Conservation (phyloP, 2,113 vertebrate species). For the Tragelaphus buxtoni region DNA sequence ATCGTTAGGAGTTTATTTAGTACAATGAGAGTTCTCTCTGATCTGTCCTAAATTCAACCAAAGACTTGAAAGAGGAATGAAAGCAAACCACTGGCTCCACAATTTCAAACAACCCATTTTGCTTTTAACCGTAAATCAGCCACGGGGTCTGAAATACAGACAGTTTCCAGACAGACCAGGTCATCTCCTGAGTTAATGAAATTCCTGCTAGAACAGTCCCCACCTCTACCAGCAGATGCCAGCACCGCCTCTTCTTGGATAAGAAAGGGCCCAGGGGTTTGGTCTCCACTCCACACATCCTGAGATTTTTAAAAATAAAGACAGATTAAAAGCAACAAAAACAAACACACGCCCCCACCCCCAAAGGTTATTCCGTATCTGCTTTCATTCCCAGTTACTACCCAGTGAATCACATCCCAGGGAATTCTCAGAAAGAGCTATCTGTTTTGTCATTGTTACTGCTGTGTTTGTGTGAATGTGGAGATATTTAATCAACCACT, state of each 20-base stretch:
- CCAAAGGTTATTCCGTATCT: background rate
- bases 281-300: background rate
- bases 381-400: background rate
- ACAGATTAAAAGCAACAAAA: background rate
- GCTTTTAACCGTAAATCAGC: conserved; percentile 48
- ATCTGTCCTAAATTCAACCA: conserved; percentile 41
- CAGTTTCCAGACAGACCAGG: conserved; percentile 31
- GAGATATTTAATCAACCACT: background rate
- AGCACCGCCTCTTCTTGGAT: conserved; percentile 61
- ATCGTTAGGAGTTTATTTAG: conserved; percentile 35
- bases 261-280: background rate
- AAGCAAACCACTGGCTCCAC: conserved; percentile 50
- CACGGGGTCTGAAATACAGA: conserved; percentile 31
- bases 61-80: conserved; percentile 58
- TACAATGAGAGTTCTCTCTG: conserved; percentile 32
- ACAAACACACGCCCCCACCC: background rate
- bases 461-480: background rate
- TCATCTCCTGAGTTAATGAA: background rate
- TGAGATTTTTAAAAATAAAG: background rate
- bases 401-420: background rate
- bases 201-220: background rate
- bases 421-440: background rate
- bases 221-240: conserved; percentile 77
- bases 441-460: conserved; percentile 9
- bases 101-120: conserved; percentile 46